These are phyloP conservation scores for Sceloporus tristichus DNA, from an alignment of 2,113 vertebrate genomes.

Conservation along the genomic window DNA sequence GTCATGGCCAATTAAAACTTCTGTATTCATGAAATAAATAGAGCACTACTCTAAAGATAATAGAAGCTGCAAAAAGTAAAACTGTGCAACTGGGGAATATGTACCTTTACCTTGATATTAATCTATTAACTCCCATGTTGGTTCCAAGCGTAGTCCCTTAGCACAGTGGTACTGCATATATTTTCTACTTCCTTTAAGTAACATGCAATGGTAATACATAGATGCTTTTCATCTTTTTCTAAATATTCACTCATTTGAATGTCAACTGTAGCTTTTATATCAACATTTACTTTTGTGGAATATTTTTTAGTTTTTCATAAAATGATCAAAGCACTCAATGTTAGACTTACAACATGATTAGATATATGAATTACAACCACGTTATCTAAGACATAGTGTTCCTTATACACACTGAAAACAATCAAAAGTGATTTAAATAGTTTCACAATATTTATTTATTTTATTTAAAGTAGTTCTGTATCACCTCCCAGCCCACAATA, in stretches of 20 bases:
- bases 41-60: slow-evolving; percentile 85
- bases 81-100: slow-evolving; percentile 87
- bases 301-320: slow-evolving; percentile 46
- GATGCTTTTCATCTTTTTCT: slow-evolving; percentile 87
- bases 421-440: slow-evolving; percentile 8
- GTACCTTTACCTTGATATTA: slow-evolving; percentile 92
- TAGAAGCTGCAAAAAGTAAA: slow-evolving; percentile 88
- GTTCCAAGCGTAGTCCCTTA: slow-evolving; percentile 79
- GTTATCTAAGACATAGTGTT: slow-evolving; percentile 40
- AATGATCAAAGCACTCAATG: slow-evolving; percentile 64
- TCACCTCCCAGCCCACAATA: neutral
- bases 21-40: slow-evolving; percentile 87
- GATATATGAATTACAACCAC: slow-evolving; percentile 66
- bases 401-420: slow-evolving; percentile 37
- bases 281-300: slow-evolving; percentile 71
- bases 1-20: slow-evolving; percentile 93
- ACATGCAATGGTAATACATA: slow-evolving; percentile 78
- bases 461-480: too few species aligned
- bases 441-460: neutral
- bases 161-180: slow-evolving; percentile 86
- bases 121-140: slow-evolving; percentile 88
- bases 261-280: slow-evolving; percentile 67
- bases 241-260: slow-evolving; percentile 82
- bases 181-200: slow-evolving; percentile 84
- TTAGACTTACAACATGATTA: slow-evolving; percentile 62